Percentiles rank a stretch among this genome's conserved stretches.
Conservation (phyloP, 2,113 vertebrate genomes). For the Falco punctatus region DNA sequence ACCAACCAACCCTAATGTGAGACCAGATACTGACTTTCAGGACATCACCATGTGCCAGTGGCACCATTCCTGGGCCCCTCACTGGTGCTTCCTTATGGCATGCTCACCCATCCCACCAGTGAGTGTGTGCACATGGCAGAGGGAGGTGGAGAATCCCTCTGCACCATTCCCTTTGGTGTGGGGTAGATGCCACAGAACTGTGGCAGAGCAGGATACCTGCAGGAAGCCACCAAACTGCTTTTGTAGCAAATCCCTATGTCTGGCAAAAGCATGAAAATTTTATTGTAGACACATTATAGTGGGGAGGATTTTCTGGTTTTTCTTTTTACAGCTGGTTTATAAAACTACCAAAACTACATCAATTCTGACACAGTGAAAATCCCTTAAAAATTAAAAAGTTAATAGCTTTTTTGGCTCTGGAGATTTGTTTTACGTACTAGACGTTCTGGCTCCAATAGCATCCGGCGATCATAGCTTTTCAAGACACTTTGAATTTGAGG, state of each 20-base stretch:
- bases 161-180: neutral
- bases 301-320: neutral
- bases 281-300: neutral
- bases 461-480: neutral
- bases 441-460: neutral
- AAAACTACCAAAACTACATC: neutral
- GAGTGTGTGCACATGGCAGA: fast-evolving
- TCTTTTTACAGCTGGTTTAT: neutral
- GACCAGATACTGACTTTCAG: neutral
- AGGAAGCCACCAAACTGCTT: neutral
- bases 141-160: neutral
- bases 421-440: neutral
- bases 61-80: neutral
- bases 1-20: neutral
- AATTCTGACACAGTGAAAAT: neutral
- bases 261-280: neutral
- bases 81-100: neutral
- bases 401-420: neutral
- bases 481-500: neutral
- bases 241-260: neutral
- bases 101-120: neutral
- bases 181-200: neutral
- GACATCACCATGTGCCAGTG: neutral
- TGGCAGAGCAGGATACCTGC: neutral
- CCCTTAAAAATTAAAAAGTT: neutral